phyloP scores from a whole-genome alignment of 2,113 vertebrate species.

The Burhinus oedicnemus region DNA sequence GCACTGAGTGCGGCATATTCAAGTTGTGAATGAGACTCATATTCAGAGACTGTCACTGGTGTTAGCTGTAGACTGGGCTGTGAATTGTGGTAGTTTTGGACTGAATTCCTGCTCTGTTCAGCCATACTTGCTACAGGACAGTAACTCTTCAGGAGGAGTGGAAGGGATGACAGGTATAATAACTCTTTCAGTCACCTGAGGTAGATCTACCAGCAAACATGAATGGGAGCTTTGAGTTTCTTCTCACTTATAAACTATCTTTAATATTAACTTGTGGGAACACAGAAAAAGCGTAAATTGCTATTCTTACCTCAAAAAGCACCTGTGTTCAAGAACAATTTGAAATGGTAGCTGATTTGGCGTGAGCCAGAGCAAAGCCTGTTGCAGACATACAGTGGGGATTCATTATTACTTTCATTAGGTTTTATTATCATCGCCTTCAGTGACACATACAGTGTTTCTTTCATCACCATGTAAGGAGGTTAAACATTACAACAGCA shows the following conservation, averaged over 20 bases:
- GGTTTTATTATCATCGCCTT: conserved; percentile 34
- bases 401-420: conserved; percentile 30
- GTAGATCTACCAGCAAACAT: not conserved
- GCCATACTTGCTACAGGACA: not conserved
- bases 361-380: not conserved
- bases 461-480: not conserved
- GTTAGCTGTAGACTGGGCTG: not conserved
- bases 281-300: not conserved
- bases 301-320: not conserved
- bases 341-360: not conserved
- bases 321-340: not conserved
- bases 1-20: not conserved
- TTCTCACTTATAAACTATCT: not conserved
- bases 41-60: not conserved
- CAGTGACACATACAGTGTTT: conserved; percentile 13
- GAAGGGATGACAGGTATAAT: not conserved
- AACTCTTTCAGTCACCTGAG: not conserved
- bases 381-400: not conserved
- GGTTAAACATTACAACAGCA: not conserved
- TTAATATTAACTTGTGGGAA: not conserved
- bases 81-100: not conserved
- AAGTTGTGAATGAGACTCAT: not conserved
- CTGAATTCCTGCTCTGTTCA: not conserved
- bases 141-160: not conserved
- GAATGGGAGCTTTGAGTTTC: not conserved